Evolutionary conservation across 2,797 vertebrate species (phyloP).

Genomic region (Petrocephalus schoutedeni): DNA sequence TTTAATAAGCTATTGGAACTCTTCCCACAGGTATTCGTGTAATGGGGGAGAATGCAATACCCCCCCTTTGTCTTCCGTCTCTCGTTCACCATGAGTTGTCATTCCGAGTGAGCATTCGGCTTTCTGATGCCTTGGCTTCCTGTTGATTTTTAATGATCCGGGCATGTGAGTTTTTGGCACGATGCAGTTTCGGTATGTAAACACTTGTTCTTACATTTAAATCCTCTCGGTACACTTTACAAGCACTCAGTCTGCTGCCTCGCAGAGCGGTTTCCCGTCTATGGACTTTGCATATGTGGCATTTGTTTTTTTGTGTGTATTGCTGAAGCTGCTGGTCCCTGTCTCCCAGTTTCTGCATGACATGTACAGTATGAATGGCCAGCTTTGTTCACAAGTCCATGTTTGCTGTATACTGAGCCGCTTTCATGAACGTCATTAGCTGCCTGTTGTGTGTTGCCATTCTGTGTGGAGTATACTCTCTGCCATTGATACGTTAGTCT

Average conservation of each 20-base stretch:
- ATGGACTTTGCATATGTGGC: background rate
- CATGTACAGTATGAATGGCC: background rate
- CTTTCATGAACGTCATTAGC: background rate
- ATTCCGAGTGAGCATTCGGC: conserved; percentile 31
- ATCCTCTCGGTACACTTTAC: background rate
- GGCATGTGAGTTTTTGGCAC: conserved; percentile 12
- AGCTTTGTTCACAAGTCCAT: background rate
- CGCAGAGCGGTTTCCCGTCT: background rate
- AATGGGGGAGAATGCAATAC: conserved; percentile 29
- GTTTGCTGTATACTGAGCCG: background rate
- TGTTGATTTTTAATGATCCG: conserved; percentile 9
- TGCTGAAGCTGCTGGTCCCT: background rate
- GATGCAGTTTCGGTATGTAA: background rate
- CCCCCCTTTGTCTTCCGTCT: conserved; percentile 33
- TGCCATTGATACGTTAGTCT: background rate
- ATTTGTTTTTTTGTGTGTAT: background rate
- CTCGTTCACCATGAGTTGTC: conserved; percentile 36
- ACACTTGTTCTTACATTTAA: conserved; percentile 4
- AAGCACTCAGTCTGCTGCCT: background rate
- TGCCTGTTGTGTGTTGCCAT: background rate
- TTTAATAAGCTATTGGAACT: conserved; percentile 31
- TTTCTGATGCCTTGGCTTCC: background rate
- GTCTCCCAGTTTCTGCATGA: background rate
- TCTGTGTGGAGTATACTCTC: background rate
- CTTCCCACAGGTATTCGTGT: conserved; percentile 40